These are phyloP conservation scores for Myanophis thanlyinensis DNA, from an alignment of 2,113 vertebrate species.

Conservation along the genomic window DNA sequence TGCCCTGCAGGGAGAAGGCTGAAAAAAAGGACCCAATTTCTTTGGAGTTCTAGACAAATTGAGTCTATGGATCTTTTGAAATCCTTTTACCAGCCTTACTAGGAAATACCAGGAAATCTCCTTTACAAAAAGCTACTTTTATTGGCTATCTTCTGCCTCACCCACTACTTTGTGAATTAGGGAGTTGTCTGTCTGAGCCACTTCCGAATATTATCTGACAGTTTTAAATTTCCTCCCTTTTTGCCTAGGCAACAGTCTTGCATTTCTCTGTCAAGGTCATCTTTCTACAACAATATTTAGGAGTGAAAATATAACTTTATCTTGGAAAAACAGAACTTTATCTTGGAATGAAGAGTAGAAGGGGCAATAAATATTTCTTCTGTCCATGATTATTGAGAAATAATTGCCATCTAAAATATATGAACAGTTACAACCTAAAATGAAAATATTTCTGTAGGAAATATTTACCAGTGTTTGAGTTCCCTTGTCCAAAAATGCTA, in stretches of 20 bases:
- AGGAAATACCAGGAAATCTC: not conserved
- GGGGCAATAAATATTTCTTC: not conserved
- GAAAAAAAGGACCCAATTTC: not conserved
- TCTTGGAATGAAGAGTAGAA: not conserved
- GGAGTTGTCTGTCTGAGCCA: not conserved
- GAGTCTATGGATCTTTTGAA: not conserved
- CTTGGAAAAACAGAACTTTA: not conserved
- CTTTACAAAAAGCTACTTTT: not conserved
- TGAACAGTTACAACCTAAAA: not conserved
- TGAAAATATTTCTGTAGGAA: not conserved
- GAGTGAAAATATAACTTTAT: not conserved
- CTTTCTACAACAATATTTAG: not conserved
- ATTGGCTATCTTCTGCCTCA: not conserved
- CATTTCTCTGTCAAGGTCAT: not conserved
- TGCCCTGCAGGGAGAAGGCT: not conserved
- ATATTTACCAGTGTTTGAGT: not conserved
- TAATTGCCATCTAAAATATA: not conserved
- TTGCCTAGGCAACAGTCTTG: not conserved
- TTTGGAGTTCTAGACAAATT: not conserved
- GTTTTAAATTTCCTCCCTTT: not conserved
- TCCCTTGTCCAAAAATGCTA: not conserved
- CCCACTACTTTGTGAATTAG: not conserved
- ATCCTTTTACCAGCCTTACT: not conserved
- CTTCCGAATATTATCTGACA: not conserved
- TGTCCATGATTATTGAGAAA: not conserved